Conservation (phyloP, 2,113 vertebrate genomes). For the Albula glossodonta region DNA sequence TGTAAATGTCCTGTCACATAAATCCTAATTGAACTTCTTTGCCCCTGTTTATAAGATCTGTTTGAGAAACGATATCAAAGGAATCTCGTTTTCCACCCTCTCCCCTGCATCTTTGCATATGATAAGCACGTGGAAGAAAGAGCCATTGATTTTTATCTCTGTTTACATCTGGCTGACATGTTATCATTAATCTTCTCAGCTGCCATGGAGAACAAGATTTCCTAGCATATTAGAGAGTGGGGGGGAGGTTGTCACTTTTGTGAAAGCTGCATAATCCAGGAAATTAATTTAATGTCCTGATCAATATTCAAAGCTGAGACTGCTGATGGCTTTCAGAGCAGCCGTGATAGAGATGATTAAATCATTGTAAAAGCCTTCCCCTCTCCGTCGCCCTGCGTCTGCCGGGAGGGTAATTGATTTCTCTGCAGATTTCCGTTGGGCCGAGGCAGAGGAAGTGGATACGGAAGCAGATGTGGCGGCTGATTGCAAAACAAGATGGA, state of each 20-base stretch:
- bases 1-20: background rate
- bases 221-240: slow-evolving; percentile 60
- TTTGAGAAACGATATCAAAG: slow-evolving; percentile 13
- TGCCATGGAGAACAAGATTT: slow-evolving; percentile 57
- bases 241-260: slow-evolving; percentile 61
- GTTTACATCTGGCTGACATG: slow-evolving; percentile 59
- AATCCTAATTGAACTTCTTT: slow-evolving; percentile 3
- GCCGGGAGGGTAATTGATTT: slow-evolving; percentile 43
- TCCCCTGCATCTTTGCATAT: background rate
- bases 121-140: slow-evolving; percentile 3
- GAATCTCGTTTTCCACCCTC: slow-evolving; percentile 5
- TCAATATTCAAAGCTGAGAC: slow-evolving; percentile 62
- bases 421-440: slow-evolving; percentile 27
- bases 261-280: slow-evolving; percentile 57
- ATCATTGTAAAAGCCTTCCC: slow-evolving; percentile 50
- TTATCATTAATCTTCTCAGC: slow-evolving; percentile 63
- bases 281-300: slow-evolving; percentile 68
- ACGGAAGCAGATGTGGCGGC: slow-evolving; percentile 13
- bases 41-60: background rate
- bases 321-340: slow-evolving; percentile 53
- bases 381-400: slow-evolving; percentile 42
- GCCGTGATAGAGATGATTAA: slow-evolving; percentile 62
- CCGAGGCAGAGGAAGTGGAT: background rate
- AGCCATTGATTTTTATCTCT: slow-evolving; percentile 64
- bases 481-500: slow-evolving; percentile 32